A percentile compares a stretch with the other conserved stretches of the same genome.
phyloP scores from a whole-genome alignment of 2,113 vertebrate species.

The Campylomormyrus numenius region DNA sequence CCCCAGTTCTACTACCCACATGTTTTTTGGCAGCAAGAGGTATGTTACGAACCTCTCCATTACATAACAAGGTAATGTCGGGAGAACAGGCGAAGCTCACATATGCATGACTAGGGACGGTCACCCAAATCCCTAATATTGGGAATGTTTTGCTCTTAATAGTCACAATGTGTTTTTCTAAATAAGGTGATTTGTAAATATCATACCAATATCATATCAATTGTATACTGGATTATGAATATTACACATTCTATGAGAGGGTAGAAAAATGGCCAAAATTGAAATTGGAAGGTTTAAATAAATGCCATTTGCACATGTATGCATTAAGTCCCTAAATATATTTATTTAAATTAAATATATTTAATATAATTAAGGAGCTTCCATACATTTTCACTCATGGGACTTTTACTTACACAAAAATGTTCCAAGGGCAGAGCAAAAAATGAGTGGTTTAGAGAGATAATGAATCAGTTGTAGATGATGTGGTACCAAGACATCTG shows the following conservation, averaged over 20 bases:
- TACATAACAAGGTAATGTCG: background rate
- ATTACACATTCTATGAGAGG: background rate
- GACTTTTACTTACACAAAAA: no score
- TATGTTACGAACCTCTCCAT: no score
- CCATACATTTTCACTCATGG: background rate
- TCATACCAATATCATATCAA: background rate
- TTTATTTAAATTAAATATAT: no score
- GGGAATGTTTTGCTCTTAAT: background rate
- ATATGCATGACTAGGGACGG: background rate
- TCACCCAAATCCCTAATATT: background rate
- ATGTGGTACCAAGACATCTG: background rate
- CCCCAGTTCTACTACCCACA: background rate
- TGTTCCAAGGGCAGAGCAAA: no score
- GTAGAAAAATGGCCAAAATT: background rate
- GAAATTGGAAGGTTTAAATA: background rate
- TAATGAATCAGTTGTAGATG: background rate
- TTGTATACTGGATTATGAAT: background rate
- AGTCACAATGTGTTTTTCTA: background rate
- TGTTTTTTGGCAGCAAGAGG: background rate
- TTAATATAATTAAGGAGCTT: background rate
- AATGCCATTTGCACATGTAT: background rate
- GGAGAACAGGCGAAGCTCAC: background rate
- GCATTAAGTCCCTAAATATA: background rate
- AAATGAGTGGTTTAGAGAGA: no score
- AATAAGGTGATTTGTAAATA: background rate